phyloP scores from a whole-genome alignment of 1,140 invertebrate genomes.

The Conus betulinus region DNA sequence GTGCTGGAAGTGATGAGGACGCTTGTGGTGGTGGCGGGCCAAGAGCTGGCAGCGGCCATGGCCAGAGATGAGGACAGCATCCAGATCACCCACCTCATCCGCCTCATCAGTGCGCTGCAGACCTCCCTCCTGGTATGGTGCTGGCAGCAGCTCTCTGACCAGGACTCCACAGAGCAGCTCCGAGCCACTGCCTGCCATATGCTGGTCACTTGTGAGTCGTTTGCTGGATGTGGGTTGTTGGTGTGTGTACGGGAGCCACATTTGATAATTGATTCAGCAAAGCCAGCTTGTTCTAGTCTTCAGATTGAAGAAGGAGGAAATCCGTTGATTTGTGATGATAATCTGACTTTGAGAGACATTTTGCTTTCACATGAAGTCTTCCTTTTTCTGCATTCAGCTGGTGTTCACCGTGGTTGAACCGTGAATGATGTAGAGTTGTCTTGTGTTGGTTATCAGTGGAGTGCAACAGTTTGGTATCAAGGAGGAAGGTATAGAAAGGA shows the following conservation, averaged over 20 bases:
- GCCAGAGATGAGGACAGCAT: constrained; percentile 43
- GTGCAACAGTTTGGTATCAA: no score
- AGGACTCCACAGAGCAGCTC: constrained; percentile 9
- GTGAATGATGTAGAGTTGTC: no score
- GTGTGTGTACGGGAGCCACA: not conserved
- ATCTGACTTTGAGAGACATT: no score
- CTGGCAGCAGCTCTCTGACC: constrained; percentile 60
- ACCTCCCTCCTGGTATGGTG: constrained; percentile 70
- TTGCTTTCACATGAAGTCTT: no score
- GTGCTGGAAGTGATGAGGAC: constrained; percentile 71
- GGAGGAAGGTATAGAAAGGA: no score
- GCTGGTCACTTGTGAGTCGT: constrained; percentile 22
- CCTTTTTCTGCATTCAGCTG: no score
- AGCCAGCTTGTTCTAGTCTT: not conserved
- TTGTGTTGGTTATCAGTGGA: no score
- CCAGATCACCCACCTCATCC: constrained; percentile 68
- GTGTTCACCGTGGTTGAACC: no score
- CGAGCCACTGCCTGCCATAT: constrained; percentile 19
- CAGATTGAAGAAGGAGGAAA: no score
- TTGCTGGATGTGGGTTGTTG: not conserved
- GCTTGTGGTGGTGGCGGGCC: constrained; percentile 69
- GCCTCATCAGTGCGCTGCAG: constrained; percentile 70
- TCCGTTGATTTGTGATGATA: no score
- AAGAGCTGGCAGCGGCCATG: constrained; percentile 57
- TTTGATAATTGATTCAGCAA: not conserved